Percentiles rank a stretch among this genome's conserved stretches.
Conservation (phyloP, 2,113 vertebrate genomes). For the Bambusicola thoracicus region DNA sequence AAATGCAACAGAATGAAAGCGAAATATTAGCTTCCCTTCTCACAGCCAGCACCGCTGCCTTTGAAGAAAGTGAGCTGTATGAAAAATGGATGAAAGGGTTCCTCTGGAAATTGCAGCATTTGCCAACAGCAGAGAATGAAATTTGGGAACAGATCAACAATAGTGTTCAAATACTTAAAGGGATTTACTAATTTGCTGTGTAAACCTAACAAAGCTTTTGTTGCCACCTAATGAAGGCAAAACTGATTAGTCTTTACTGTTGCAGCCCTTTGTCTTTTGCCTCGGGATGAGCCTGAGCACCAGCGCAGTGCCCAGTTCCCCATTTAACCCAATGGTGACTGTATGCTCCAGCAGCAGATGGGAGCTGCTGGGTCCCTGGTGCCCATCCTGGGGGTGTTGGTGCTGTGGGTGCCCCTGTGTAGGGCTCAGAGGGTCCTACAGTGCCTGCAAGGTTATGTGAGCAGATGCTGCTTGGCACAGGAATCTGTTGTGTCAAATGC, state of each 20-base stretch:
- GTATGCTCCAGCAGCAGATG: not conserved
- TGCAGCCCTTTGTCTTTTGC: not conserved
- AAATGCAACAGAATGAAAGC: conserved; percentile 9
- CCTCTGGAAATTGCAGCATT: conserved; percentile 12
- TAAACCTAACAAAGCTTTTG: not conserved
- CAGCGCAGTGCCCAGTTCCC: fast-evolving
- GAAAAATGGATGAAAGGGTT: conserved; percentile 55
- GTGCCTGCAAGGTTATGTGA: not conserved
- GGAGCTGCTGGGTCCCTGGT: not conserved
- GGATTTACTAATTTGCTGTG: not conserved
- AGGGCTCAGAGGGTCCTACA: fast-evolving
- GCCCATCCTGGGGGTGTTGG: no score
- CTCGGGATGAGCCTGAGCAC: not conserved
- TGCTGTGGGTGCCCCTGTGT: not conserved
- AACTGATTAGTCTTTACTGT: not conserved
- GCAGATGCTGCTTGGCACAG: not conserved
- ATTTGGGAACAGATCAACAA: not conserved
- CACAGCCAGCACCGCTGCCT: conserved; percentile 14
- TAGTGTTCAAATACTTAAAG: not conserved
- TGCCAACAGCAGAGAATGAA: not conserved
- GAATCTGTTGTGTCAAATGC: not conserved
- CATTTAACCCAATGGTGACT: fast-evolving
- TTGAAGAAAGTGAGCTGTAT: conserved; percentile 33
- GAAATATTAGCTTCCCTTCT: conserved; percentile 43
- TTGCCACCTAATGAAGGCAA: not conserved